phyloP scores from a whole-genome alignment of 2,113 vertebrate species.

The Salminus brasiliensis region DNA sequence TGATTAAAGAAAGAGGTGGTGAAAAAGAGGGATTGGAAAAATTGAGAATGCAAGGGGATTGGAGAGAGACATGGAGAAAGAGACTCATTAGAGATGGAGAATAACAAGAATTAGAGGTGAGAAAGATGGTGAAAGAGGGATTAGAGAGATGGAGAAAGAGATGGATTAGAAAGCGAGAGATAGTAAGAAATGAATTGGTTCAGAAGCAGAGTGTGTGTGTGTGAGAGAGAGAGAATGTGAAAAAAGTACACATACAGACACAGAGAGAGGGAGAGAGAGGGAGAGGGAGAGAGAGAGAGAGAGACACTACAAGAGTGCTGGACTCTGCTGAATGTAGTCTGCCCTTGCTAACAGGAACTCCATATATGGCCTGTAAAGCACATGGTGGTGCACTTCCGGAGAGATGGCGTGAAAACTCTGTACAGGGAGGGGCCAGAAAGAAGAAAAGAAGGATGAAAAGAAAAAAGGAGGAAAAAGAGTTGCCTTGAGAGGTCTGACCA shows the following conservation, averaged over 20 bases:
- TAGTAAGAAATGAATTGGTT: too few relatives aligned
- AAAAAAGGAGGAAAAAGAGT: neutral
- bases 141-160: too few relatives aligned
- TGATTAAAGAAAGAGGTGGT: neutral
- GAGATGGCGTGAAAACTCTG: constrained; percentile 5
- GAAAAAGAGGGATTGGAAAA: too few relatives aligned
- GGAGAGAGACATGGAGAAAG: too few relatives aligned
- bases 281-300: neutral
- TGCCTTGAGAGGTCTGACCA: constrained; percentile 4
- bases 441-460: constrained; percentile 14
- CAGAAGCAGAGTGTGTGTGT: too few relatives aligned
- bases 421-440: constrained; percentile 15
- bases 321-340: constrained; percentile 6
- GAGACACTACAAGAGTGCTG: neutral
- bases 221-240: neutral
- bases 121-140: too few relatives aligned
- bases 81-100: too few relatives aligned
- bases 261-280: neutral
- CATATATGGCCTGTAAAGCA: constrained; percentile 12
- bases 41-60: too few relatives aligned
- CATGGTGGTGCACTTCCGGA: constrained; percentile 11
- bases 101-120: too few relatives aligned
- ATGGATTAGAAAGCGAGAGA: too few relatives aligned
- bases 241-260: neutral
- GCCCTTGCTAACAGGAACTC: constrained; percentile 23